phyloP scores from a whole-genome alignment of 2,888 invertebrate genomes.

The Stenchaetothrips biformis region DNA sequence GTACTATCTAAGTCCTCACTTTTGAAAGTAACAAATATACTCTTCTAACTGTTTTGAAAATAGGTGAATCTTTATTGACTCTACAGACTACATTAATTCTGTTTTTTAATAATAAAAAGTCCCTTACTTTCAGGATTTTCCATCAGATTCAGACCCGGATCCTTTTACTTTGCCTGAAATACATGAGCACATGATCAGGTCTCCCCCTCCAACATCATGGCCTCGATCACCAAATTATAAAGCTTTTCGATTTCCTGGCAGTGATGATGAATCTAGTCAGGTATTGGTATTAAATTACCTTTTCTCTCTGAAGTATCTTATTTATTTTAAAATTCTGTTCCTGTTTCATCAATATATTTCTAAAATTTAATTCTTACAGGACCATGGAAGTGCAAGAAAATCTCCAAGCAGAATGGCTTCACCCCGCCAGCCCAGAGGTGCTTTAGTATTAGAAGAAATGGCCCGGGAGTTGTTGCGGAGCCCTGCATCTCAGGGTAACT shows the following conservation, averaged over 20 bases:
- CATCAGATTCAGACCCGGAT: constrained; percentile 58
- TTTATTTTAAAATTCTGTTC: constrained; percentile 8
- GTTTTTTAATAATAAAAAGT: background rate
- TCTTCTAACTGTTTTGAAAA: background rate
- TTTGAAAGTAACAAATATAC: background rate
- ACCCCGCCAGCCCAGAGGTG: background rate
- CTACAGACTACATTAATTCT: background rate
- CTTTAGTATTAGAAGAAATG: constrained; percentile 16
- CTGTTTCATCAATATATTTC: background rate
- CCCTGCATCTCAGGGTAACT: background rate
- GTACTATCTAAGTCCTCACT: constrained; percentile 46
- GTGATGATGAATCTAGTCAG: constrained; percentile 47
- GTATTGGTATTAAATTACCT: constrained; percentile 36
- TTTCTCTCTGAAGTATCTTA: constrained; percentile 24
- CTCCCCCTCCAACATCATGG: constrained; percentile 75
- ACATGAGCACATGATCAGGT: constrained; percentile 76
- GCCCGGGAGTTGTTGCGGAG: background rate
- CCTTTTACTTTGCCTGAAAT: constrained; percentile 71
- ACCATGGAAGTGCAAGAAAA: background rate
- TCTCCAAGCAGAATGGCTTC: background rate
- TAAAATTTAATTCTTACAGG: background rate
- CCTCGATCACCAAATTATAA: constrained; percentile 56
- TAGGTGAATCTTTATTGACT: background rate
- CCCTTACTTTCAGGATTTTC: constrained; percentile 46
- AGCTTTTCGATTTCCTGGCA: constrained; percentile 54